Evolutionary conservation across 2,888 invertebrate species (phyloP), one percentile per base, ranked within the genome.

Genomic region (Epiblema foenella): DNA sequence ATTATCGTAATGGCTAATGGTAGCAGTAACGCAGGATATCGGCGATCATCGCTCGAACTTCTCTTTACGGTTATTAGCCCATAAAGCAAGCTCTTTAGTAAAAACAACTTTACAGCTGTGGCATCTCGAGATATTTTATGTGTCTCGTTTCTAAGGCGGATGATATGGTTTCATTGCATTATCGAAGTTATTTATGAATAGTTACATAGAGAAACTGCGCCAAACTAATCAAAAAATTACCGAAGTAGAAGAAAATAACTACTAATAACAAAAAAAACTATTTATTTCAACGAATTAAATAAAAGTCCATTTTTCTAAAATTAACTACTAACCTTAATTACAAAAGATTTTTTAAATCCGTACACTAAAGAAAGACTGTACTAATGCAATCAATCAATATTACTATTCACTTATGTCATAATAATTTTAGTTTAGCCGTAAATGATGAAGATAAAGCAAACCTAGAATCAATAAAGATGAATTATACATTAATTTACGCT

Each of bases 51-150:
- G 81, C 81, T 75, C 82, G 85, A 89, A 90, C 88, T 91, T 87
- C 84, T 81, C 87, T 90, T 92, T 90, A 93, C 82, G 90, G 86
- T 90, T 91, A 91, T 90, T 81, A 79, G 81, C 83, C 89, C 79
- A 91, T 92, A 93, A 92, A 93, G 83, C 82, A 78, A 85, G 85
- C 82, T 66, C 59, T 87, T 86, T 87, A 88, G 90, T 89, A 90
- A 91, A 91, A 91, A 89, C 90, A 89, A 89, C 79, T 91, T 93
- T 92, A 91, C 89, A 88, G 78, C 89, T 85, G 82, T 80, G 80
- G 84, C 86, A 90, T 89, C 89, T 87, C 83, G 85, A 79, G 81
- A 81, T 80, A 79, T 82, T 87, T 89, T 90, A 88, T 87, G 85
- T 79, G 58, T 71, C 74, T 81, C 82, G 85, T 85, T 86, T 85